These are phyloP conservation scores for Hirtodrosophila confusa DNA, from an alignment of 2,888 invertebrate species.

Conservation along the genomic window DNA sequence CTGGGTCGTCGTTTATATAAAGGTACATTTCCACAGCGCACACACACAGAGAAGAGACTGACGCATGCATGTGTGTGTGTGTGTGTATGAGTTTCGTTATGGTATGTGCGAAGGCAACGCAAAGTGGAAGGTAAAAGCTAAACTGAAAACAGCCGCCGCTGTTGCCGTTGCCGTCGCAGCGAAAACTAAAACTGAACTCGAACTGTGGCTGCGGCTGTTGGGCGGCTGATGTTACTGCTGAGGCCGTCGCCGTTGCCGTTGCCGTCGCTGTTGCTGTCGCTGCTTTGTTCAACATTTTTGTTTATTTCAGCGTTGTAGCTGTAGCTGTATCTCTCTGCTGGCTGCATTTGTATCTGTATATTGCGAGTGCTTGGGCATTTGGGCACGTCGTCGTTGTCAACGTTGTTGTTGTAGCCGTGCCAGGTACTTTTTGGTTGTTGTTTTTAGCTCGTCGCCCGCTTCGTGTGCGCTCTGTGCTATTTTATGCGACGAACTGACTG, in stretches of 20 bases:
- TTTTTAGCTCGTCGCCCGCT: conserved; percentile 65
- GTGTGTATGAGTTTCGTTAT: conserved; percentile 53
- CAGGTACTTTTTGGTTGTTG: conserved; percentile 77
- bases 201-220: conserved; percentile 44
- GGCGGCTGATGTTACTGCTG: conserved; percentile 50
- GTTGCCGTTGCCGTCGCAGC: conserved; percentile 60
- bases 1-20: conserved; percentile 76
- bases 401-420: conserved; percentile 58
- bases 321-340: conserved; percentile 47
- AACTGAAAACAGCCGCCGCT: conserved; percentile 63
- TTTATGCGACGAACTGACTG: conserved; percentile 69
- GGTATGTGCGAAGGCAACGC: conserved; percentile 74
- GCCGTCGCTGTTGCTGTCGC: conserved; percentile 43
- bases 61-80: conserved; percentile 36
- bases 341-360: conserved; percentile 49
- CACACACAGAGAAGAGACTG: conserved; percentile 21
- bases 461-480: conserved; percentile 76
- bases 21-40: conserved; percentile 73
- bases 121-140: conserved; percentile 61
- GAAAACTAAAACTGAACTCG: conserved; percentile 76
- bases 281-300: conserved; percentile 79
- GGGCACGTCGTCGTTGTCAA: conserved; percentile 57
- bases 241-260: conserved; percentile 44
- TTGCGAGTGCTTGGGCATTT: conserved; percentile 61
- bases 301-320: conserved; percentile 72